Base-by-base conservation (phyloP, 2,113 vertebrate species). In the Pseudopodoces humilis region DNA sequence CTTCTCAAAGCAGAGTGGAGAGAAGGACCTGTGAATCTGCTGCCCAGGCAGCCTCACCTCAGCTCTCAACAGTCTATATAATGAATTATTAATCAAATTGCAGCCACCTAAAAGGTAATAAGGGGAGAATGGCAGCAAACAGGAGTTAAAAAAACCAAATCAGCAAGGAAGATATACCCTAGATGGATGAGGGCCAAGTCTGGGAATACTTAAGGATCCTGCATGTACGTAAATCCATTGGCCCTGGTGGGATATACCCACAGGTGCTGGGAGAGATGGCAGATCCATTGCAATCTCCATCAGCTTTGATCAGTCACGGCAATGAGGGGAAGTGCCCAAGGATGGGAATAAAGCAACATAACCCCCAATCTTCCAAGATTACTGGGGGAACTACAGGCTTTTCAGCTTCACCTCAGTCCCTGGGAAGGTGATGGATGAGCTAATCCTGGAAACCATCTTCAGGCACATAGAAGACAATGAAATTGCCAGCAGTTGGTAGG, bases 191-290 rank as follows among this genome's bases (percentile, higher is more conserved):
- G 35, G 35, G 18, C 7, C 22, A 23, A 44, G 18, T 56, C 41
- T 33, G 12, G 15, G 25, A 55, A 37, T 49, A 16, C 10, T 63
- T 83, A 37, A 33, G 49, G 35, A 43, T 55, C 12, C 18, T 89
- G 28, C 10, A 21, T 19, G 20, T 28, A 8, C 3, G 0, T 27
- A 58, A 76, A 1, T 49, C 24, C 6, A 11, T 64, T 25, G 13
- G 20, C 27, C 24, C 31, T 69, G 24, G 11, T 43, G 15, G 30
- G 39, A 47, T 24, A 33, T 28, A 43, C 20, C 35, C 44, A 41
- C 44, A 43, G 59, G 22, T 20, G 44, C 63, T 86, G 43, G 63
- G 28, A 27, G 24, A 50, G 15, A 6, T 83, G 68, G 27, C 37
- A 81, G 58, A 46, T 87, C 50, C 44, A 39, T 23, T 77, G 49